Percentiles rank a stretch among this genome's conserved stretches.
phyloP scores from a whole-genome alignment of 1,140 invertebrate genomes.

The Melipona quadrifasciata region DNA sequence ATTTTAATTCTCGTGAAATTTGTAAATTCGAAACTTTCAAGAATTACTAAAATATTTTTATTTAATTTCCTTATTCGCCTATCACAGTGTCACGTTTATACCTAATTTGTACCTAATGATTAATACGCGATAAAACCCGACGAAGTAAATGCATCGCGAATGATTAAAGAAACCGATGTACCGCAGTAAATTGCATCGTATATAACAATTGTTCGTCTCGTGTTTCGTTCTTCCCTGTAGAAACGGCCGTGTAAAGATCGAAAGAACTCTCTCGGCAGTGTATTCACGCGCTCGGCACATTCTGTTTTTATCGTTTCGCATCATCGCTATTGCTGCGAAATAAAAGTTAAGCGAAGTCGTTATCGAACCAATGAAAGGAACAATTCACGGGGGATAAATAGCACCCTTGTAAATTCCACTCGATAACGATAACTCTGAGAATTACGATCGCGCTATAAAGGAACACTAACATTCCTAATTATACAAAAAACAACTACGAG shows the following conservation, averaged over 20 bases:
- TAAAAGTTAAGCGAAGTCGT: conserved; percentile 17
- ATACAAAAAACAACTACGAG: not conserved
- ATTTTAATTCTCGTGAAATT: not conserved
- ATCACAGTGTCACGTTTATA: not conserved
- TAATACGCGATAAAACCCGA: not conserved
- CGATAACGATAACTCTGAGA: not conserved
- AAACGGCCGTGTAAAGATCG: not conserved
- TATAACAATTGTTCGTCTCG: not conserved
- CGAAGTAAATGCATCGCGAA: not conserved
- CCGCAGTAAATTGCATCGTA: not conserved
- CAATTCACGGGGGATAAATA: not conserved
- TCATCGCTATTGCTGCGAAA: not conserved
- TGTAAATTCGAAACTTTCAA: not conserved
- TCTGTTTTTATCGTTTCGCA: conserved; percentile 8
- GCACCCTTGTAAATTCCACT: not conserved
- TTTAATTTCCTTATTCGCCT: not conserved
- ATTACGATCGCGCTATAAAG: not conserved
- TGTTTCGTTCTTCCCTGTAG: not conserved
- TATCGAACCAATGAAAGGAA: not conserved
- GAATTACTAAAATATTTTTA: not conserved
- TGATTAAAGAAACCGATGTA: not conserved
- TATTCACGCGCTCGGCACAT: not conserved
- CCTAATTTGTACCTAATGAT: not conserved
- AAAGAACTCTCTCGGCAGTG: not conserved
- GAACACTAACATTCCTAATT: not conserved